phyloP scores from a whole-genome alignment of 2,797 vertebrate genomes.

The Ibycter americanus region DNA sequence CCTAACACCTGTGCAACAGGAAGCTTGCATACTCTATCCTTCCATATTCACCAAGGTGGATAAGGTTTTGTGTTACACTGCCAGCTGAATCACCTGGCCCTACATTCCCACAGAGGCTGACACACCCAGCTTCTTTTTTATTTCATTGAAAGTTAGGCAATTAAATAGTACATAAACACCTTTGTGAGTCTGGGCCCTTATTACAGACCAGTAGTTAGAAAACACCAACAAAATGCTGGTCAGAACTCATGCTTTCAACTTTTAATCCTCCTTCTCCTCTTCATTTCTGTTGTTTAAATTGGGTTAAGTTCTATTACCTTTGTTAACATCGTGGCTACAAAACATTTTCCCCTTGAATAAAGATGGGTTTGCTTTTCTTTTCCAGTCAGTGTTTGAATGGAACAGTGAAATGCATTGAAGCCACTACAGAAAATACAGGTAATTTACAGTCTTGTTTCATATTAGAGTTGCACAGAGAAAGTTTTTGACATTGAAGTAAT shows the following conservation, averaged over 20 bases:
- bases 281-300: background rate
- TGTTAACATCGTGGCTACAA: background rate
- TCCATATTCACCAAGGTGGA: background rate
- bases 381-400: conserved; percentile 81
- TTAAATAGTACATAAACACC: background rate
- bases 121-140: background rate
- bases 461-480: background rate
- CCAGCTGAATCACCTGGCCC: background rate
- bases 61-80: background rate
- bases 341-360: background rate
- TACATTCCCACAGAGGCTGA: background rate
- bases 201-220: background rate
- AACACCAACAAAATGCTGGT: background rate
- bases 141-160: background rate
- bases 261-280: background rate
- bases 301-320: background rate
- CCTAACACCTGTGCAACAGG: background rate
- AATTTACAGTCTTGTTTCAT: conserved; percentile 1
- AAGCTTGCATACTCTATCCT: background rate
- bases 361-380: conserved; percentile 37
- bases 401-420: conserved; percentile 78
- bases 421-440: conserved; percentile 73
- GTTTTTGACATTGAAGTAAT: background rate
- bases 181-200: background rate
- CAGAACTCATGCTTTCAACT: background rate